Conservation (phyloP, 2,113 vertebrate species). For the Dicentrarchus labrax region DNA sequence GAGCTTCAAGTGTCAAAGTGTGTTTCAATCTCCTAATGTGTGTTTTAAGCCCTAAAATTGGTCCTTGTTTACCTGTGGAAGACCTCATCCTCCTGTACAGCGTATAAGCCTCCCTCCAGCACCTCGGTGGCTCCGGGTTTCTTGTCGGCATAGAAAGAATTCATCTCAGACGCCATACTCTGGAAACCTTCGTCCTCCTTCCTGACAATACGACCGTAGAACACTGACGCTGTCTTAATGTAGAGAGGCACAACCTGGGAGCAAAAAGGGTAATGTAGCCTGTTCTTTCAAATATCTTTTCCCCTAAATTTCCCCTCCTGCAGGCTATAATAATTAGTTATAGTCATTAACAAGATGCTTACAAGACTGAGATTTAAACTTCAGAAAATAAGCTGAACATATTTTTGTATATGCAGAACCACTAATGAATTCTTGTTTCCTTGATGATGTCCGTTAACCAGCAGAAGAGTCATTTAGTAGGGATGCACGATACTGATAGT, state of each 20-base stretch:
- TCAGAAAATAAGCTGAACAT: neutral
- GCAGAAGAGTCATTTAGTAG: too few species aligned
- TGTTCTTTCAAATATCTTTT: too few species aligned
- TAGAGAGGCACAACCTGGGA: constrained; percentile 81
- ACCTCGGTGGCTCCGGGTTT: constrained; percentile 61
- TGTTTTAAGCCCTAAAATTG: neutral
- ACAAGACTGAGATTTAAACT: neutral
- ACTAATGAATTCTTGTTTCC: neutral
- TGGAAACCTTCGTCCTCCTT: constrained; percentile 62
- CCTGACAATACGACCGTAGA: constrained; percentile 75
- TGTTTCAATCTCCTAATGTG: too few species aligned
- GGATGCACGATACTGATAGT: too few species aligned
- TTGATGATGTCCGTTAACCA: too few species aligned
- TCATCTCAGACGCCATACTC: constrained; percentile 71
- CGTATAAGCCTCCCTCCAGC: constrained; percentile 75
- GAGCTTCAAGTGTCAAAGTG: neutral
- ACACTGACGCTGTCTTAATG: constrained; percentile 80
- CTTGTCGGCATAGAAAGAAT: constrained; percentile 67
- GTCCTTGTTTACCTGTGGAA: constrained; percentile 77
- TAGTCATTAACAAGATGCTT: too few species aligned
- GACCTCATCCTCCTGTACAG: constrained; percentile 71
- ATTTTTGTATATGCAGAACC: neutral
- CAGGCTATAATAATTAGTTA: too few species aligned
- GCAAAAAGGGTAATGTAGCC: too few species aligned
- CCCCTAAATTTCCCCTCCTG: too few species aligned